Conservation (phyloP, 2,888 invertebrate genomes). For the Cryptus viduatorius region DNA sequence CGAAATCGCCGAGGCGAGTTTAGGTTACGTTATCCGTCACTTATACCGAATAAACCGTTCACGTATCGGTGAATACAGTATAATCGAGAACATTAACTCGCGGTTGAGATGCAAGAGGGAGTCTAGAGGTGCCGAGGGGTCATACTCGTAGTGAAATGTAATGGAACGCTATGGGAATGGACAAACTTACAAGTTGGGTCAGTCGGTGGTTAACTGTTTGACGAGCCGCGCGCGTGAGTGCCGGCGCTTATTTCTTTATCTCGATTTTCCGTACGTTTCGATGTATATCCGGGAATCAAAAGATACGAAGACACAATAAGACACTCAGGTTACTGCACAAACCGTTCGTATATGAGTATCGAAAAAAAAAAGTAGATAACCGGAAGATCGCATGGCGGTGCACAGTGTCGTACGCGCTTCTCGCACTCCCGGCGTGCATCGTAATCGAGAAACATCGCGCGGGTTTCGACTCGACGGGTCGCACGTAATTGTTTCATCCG, state of each 20-base stretch:
- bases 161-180: constrained; percentile 68
- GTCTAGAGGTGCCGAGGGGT: constrained; percentile 65
- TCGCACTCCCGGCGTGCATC: constrained; percentile 30
- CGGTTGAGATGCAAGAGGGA: constrained; percentile 58
- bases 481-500: not conserved
- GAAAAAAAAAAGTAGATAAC: not conserved
- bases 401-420: constrained; percentile 39
- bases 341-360: not conserved
- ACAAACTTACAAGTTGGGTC: constrained; percentile 66
- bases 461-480: not conserved
- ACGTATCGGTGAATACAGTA: too few relatives aligned
- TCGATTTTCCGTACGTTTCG: not conserved
- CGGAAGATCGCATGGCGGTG: constrained; percentile 29
- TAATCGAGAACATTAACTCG: not conserved
- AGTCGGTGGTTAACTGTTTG: constrained; percentile 76
- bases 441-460: constrained; percentile 1
- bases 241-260: not conserved
- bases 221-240: constrained; percentile 16
- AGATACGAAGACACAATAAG: not conserved
- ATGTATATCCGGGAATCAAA: too few relatives aligned
- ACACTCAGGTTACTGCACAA: not conserved
- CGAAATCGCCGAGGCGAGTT: too few relatives aligned
- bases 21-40: too few relatives aligned
- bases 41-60: too few relatives aligned
- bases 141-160: constrained; percentile 74